phyloP scores from a whole-genome alignment of 2,113 vertebrate genomes.

The Sialia sialis region DNA sequence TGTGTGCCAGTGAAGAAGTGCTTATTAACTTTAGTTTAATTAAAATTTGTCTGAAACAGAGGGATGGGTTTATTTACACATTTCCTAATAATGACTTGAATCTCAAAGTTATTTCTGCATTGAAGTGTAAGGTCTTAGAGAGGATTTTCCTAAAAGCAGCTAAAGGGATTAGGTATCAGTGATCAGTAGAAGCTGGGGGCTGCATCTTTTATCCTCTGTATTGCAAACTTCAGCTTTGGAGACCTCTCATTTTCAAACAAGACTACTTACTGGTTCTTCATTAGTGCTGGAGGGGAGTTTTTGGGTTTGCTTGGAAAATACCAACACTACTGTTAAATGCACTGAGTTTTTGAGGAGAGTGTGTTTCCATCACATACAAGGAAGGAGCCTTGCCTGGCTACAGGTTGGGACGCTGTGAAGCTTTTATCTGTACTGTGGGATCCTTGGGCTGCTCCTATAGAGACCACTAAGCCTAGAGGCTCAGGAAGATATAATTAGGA shows the following conservation, averaged over 20 bases:
- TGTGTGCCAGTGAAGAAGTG: not conserved
- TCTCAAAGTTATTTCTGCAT: not conserved
- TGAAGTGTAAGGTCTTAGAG: not conserved
- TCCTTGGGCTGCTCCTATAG: not conserved
- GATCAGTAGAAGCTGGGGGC: not conserved
- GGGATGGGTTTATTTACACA: slow-evolving; percentile 27
- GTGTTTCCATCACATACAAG: not conserved
- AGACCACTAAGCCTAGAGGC: not conserved
- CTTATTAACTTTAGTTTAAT: slow-evolving; percentile 20
- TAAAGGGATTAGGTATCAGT: not conserved
- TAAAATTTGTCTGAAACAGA: slow-evolving; percentile 11
- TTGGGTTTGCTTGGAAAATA: not conserved
- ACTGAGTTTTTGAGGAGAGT: not conserved
- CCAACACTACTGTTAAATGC: not conserved
- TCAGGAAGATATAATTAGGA: not conserved
- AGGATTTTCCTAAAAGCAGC: not conserved
- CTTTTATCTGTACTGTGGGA: not conserved
- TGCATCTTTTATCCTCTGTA: not conserved
- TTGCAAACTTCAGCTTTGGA: not conserved
- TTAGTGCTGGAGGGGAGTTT: not conserved
- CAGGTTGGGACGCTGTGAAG: no score
- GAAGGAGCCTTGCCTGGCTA: not conserved
- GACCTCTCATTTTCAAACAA: not conserved
- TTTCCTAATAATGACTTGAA: slow-evolving; percentile 8
- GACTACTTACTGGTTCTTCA: not conserved